Conservation (phyloP, 2,888 invertebrate genomes). For the Metellina segmentata region DNA sequence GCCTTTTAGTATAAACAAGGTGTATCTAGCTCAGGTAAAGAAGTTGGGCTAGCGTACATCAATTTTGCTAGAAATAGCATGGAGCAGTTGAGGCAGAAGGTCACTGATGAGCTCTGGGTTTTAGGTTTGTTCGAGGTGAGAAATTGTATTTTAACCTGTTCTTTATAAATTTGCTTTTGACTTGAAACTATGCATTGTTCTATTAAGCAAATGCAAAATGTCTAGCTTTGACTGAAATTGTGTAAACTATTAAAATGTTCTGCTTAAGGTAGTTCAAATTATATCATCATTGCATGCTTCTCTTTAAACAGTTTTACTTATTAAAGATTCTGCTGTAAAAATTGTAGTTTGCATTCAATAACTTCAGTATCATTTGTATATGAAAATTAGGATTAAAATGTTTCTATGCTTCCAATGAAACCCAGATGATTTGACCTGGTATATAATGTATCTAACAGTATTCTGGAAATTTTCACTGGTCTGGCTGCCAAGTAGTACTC, state of each 20-base stretch:
- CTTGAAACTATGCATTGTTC: background rate
- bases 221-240: background rate
- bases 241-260: background rate
- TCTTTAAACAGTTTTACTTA: no score
- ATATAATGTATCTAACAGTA: no score
- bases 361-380: no score
- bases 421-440: no score
- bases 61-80: conserved; percentile 98
- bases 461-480: no score
- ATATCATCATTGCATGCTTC: no score
- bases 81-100: conserved; percentile 98
- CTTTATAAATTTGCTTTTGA: background rate
- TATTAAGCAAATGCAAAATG: background rate
- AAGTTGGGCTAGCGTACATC: conserved; percentile 98
- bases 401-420: no score
- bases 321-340: no score
- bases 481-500: no score
- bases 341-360: no score
- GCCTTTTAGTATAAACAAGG: conserved; percentile 83
- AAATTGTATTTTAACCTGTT: conserved; percentile 2
- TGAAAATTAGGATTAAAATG: no score
- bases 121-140: conserved; percentile 88
- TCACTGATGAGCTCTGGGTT: conserved; percentile 92
- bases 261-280: no score
- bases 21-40: conserved; percentile 96